Evolutionary conservation across 2,888 invertebrate species (phyloP).

Genomic region (Euclidia mi): DNA sequence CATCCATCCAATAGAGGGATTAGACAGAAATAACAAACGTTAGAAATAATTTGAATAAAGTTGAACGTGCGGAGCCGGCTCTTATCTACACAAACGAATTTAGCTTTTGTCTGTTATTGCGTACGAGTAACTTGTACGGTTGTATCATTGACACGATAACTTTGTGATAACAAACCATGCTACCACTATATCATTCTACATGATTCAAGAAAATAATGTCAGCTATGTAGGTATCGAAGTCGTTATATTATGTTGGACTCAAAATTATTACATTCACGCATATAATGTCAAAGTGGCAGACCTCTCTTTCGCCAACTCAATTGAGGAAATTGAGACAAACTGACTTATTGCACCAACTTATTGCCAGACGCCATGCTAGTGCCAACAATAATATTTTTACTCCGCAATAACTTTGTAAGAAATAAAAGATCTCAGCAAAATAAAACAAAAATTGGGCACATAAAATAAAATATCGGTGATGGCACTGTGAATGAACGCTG

Average conservation of each 20-base stretch:
- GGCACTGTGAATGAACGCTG: constrained; percentile 78
- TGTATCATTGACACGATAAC: constrained; percentile 15
- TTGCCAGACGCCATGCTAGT: no score
- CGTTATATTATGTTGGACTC: no score
- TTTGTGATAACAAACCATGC: constrained; percentile 8
- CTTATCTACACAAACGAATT: constrained; percentile 24
- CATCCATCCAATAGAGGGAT: background rate
- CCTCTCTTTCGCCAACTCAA: no score
- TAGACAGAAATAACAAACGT: background rate
- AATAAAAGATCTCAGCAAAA: no score
- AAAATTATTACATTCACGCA: no score
- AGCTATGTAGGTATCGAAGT: no score
- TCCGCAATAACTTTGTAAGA: no score
- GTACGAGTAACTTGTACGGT: constrained; percentile 15
- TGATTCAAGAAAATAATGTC: background rate
- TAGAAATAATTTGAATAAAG: constrained; percentile 4
- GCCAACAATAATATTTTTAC: no score
- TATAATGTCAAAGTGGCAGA: no score
- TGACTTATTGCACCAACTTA: no score
- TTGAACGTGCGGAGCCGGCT: constrained; percentile 4
- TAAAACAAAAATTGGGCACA: background rate
- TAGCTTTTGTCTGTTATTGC: constrained; percentile 24
- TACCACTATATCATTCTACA: constrained; percentile 8
- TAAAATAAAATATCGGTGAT: background rate
- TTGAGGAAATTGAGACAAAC: no score